Evolutionary conservation across 2,797 vertebrate species (phyloP).

Genomic region (Siniperca obscura): DNA sequence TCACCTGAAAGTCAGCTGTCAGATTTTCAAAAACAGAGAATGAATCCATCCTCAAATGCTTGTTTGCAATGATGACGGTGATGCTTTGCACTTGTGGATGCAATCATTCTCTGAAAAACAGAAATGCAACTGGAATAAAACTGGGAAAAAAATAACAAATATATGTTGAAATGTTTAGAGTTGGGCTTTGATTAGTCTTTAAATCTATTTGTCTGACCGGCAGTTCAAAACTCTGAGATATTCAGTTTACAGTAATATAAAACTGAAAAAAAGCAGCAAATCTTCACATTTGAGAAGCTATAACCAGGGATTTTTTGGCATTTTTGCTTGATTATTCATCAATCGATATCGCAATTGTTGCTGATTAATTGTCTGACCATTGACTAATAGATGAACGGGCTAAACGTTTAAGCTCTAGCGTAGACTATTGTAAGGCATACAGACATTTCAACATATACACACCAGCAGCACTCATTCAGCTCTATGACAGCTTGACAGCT

Average conservation of each 20-base stretch:
- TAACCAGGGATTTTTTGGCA: neutral
- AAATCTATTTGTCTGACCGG: neutral
- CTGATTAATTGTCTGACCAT: neutral
- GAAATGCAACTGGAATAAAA: neutral
- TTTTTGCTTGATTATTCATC: neutral
- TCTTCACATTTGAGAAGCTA: neutral
- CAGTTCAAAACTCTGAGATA: neutral
- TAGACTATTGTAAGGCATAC: neutral
- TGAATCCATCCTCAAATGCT: neutral
- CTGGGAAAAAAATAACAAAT: neutral
- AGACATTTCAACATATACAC: slow-evolving; percentile 5
- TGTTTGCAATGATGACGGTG: neutral
- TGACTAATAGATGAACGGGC: neutral
- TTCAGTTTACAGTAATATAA: neutral
- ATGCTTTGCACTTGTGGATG: neutral
- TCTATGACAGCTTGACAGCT: slow-evolving; percentile 28
- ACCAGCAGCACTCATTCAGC: slow-evolving; percentile 4
- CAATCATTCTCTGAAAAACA: neutral
- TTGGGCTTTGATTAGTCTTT: neutral
- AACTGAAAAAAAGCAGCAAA: neutral
- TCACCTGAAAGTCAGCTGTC: slow-evolving; percentile 7
- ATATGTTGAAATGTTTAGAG: neutral
- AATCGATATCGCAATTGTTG: neutral
- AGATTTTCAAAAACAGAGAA: neutral
- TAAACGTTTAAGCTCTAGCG: neutral